Base-by-base conservation (phyloP, 2,888 invertebrate genomes). In the Ferdinandea cuprea region DNA sequence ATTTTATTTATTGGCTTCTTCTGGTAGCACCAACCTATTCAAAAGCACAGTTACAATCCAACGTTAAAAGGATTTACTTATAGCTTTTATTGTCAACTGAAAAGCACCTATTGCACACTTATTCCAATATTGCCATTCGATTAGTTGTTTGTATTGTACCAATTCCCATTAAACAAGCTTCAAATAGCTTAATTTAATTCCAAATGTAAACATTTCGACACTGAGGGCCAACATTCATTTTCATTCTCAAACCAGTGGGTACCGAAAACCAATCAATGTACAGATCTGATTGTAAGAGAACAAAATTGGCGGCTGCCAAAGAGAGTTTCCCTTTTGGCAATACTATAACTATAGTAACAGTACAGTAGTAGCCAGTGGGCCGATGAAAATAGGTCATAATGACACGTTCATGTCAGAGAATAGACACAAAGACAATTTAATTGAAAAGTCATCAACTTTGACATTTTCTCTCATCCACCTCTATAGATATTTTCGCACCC, bases 371-470 rank as follows among this genome's bases (percentile, higher is more conserved):
- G 25, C 25, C 9, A 7, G n/a, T n/a, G n/a, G n/a, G n/a, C n/a
- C n/a, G 17, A 8, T 17, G 19, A 7, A 21, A 9, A 3, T 44
- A 9, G 11, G 21, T 21, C 44, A 44, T 17, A 44, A 9, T 9
- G 19, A 19, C 44, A 44, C 8, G 4, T 13, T 17, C 11, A 19
- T 17, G 19, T 52, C 21, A 46, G 46, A 46, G 4, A 21, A 9
- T n/a, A n/a, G n/a, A n/a, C n/a, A n/a, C 9, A 9, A 17, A 30
- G 5, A 30, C 30, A 52, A 32, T 32, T 52, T 52, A 52, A 52
- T 32, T 52, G 52, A 52, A 52, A 52, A 30, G 5, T 17, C 52
- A 52, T 52, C 17, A 52, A 52, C 15, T 17, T 9, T 15, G 11
- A 17, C 9, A 32, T 5, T 13, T 17, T 17, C 19, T 13, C 8